phyloP scores from a whole-genome alignment of 2,888 invertebrate genomes.

The Rhamphomyia laevipes region DNA sequence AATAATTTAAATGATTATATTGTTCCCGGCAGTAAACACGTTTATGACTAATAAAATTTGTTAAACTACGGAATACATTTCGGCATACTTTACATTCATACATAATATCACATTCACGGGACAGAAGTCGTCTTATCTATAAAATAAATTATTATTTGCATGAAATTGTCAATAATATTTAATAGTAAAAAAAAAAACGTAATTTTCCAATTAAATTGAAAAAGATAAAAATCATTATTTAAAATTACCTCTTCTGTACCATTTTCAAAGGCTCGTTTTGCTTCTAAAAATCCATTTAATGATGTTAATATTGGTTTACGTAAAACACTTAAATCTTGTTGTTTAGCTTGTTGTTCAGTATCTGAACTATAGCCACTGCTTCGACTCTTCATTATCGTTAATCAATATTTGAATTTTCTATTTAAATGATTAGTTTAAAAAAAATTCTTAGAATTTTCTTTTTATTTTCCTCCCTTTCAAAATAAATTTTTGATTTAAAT shows the following conservation, averaged over 20 bases:
- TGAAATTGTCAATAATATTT: conserved; percentile 2
- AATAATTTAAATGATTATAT: conserved; percentile 40
- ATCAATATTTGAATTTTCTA: too few relatives aligned
- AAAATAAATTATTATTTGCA: conserved; percentile 17
- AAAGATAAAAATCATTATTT: not conserved
- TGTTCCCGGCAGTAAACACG: conserved; percentile 62
- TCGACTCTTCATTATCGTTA: conserved; percentile 20
- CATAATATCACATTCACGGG: conserved; percentile 76
- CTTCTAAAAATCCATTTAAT: conserved; percentile 56
- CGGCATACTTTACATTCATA: conserved; percentile 83
- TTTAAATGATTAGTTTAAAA: too few relatives aligned
- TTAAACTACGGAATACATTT: conserved; percentile 73
- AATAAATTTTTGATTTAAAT: too few relatives aligned
- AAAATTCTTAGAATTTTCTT: too few relatives aligned
- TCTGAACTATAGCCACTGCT: conserved; percentile 23
- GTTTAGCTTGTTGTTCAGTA: conserved; percentile 34
- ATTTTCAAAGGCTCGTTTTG: conserved; percentile 57
- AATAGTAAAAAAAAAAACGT: not conserved
- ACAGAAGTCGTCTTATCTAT: conserved; percentile 60
- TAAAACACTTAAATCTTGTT: conserved; percentile 44
- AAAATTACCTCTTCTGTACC: conserved; percentile 60
- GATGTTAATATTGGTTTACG: conserved; percentile 58
- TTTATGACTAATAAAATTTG: conserved; percentile 84
- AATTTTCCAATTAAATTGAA: not conserved
- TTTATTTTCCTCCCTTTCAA: too few relatives aligned